A percentile compares a stretch with the other conserved stretches of the same genome.
These are phyloP conservation scores for Eleginops maclovinus DNA, from an alignment of 2,113 vertebrate genomes.

Conservation along the genomic window DNA sequence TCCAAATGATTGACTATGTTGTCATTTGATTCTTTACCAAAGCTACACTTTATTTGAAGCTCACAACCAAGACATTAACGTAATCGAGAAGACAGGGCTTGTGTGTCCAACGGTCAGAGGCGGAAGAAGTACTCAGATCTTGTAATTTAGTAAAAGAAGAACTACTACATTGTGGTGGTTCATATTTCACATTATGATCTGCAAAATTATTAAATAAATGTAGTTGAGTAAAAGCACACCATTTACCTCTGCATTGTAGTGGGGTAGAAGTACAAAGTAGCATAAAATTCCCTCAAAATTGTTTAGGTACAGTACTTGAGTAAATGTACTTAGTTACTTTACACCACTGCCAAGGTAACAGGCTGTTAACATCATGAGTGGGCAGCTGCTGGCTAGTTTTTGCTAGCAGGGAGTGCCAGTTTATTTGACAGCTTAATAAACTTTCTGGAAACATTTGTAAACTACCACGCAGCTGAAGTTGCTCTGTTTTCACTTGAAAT, in stretches of 20 bases:
- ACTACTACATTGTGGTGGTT: no score
- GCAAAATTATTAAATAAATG: no score
- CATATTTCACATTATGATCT: no score
- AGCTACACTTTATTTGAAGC: neutral
- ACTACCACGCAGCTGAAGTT: slow-evolving; percentile 12
- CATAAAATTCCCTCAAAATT: no score
- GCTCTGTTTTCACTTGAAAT: neutral
- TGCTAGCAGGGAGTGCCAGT: slow-evolving; percentile 40
- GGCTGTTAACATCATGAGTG: neutral
- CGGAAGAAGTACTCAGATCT: no score
- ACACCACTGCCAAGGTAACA: neutral
- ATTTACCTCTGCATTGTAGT: no score
- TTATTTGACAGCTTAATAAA: slow-evolving; percentile 68
- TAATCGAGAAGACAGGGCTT: neutral
- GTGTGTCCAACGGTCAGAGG: neutral
- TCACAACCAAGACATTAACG: neutral
- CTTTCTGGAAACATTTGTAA: slow-evolving; percentile 65
- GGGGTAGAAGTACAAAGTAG: no score
- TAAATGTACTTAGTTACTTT: no score
- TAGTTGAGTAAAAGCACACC: no score
- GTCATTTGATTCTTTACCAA: slow-evolving; percentile 28
- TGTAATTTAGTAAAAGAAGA: no score
- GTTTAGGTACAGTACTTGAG: no score
- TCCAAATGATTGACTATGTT: slow-evolving; percentile 56
- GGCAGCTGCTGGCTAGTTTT: slow-evolving; percentile 4